Conservation (phyloP, 2,797 vertebrate genomes). For the Falco columbarius region DNA sequence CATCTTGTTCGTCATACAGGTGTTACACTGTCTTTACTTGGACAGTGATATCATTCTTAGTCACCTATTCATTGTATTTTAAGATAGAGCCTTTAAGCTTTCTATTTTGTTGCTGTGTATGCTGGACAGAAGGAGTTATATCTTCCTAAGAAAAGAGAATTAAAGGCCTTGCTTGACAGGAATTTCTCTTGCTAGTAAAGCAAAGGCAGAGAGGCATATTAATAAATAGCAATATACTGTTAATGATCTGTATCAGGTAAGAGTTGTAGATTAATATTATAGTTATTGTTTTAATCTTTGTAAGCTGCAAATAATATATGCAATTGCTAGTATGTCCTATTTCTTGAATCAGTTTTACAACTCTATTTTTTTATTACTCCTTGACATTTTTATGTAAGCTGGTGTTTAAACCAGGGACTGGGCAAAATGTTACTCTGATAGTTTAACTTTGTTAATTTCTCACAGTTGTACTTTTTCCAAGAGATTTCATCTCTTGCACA, state of each 20-base stretch:
- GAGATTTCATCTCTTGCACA: not conserved
- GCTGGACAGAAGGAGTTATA: not conserved
- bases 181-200: not conserved
- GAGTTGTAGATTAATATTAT: not conserved
- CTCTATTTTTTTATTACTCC: not conserved
- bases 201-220: not conserved
- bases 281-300: not conserved
- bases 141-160: not conserved
- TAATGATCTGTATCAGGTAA: not conserved
- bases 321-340: not conserved
- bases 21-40: not conserved
- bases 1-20: not conserved
- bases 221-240: not conserved
- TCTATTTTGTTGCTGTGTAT: not conserved
- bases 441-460: not conserved
- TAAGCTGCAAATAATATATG: not conserved
- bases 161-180: not conserved
- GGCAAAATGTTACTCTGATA: not conserved
- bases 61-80: not conserved
- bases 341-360: not conserved
- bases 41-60: not conserved
- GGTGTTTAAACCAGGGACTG: not conserved
- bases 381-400: not conserved
- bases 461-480: not conserved
- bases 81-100: not conserved